These are phyloP conservation scores for Hirtodrosophila histrioides DNA, from an alignment of 2,888 invertebrate genomes.

Conservation along the genomic window DNA sequence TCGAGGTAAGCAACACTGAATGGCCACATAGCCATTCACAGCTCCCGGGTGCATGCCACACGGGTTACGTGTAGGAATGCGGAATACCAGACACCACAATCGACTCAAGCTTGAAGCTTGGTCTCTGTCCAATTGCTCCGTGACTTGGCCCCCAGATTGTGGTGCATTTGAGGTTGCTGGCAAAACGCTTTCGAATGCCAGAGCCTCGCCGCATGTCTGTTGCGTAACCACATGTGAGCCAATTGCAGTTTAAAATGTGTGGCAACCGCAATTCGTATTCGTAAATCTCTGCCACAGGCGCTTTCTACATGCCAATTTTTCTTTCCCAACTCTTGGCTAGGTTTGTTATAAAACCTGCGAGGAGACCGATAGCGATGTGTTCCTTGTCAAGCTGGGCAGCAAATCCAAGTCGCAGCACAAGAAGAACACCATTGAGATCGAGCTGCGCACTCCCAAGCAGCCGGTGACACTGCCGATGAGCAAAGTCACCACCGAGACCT, in stretches of 20 bases:
- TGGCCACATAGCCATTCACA: too few species aligned
- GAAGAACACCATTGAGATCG: conserved; percentile 88
- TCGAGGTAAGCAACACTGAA: conserved; percentile 76
- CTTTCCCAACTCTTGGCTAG: conserved; percentile 50
- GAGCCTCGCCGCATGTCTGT: conserved; percentile 27
- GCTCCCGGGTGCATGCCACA: conserved; percentile 19
- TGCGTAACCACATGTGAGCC: conserved; percentile 51
- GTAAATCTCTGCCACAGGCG: conserved; percentile 26
- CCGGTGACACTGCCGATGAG: conserved; percentile 86
- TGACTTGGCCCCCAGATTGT: conserved; percentile 42
- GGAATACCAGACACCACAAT: conserved; percentile 29
- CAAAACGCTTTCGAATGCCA: conserved; percentile 42
- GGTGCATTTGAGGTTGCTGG: conserved; percentile 28
- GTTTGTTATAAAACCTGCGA: conserved; percentile 84
- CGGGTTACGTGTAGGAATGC: conserved; percentile 51
- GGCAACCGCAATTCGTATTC: conserved; percentile 38
- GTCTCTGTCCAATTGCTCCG: conserved; percentile 36
- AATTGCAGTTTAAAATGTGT: conserved; percentile 52
- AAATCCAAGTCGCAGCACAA: conserved; percentile 89
- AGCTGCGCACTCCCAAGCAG: conserved; percentile 89
- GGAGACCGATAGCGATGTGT: conserved; percentile 89
- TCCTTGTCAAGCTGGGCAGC: conserved; percentile 90
- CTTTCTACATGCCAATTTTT: conserved; percentile 32
- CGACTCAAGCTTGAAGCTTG: conserved; percentile 4
- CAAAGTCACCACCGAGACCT: conserved; percentile 88